Base-by-base conservation (phyloP, 2,888 invertebrate species). In the Leptopilina myrica region DNA sequence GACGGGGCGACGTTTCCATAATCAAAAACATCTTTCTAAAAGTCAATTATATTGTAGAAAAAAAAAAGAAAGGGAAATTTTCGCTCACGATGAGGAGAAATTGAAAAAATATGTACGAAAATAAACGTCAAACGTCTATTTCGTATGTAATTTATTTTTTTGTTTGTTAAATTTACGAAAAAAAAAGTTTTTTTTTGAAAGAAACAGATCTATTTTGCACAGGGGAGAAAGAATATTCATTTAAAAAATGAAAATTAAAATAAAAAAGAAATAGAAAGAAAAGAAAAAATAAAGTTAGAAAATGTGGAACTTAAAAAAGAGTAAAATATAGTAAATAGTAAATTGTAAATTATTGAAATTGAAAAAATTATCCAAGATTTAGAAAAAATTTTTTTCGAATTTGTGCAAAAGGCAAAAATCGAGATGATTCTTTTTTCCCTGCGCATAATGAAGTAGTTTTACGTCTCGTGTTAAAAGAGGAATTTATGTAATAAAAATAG, bases 1-100 rank as follows among this genome's bases (percentile, higher is more conserved):
- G 20, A 46, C 80, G 79, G 69, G 76, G 81, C 77, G 73, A 76
- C 78, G 82, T 83, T 81, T 66, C 5, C 14, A 49, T 56, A 73
- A 73, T 73, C 56, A 59, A 73, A 73, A 69, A 6, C 46, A 77
- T 62, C 14, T 64, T 49, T 66, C 43, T 66, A 40, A 43, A 53
- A 80, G 62, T 64, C 43, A 76, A 64, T 77, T 73, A 76, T 78
- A 33, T 33, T 33, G 5, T 79, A 73, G 53, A 15, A 9, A 49
- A 33, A 76, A 76, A 43, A 59, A 56, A 33, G 7, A 56, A 53
- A 12, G 26, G 14, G 40, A 56, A 15, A 56, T 56, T 73, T 73
- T n/a, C 33, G 33, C 33, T 73, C 14, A n/a, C n/a, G 26, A 53
- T 53, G n/a, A 53, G 69, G 26, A 49, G n/a, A 14, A 62, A 78